A percentile compares a stretch with the other conserved stretches of the same genome.
phyloP scores from a whole-genome alignment of 35 echinoderm and acorn worm genomes.

The Apostichopus californicus region DNA sequence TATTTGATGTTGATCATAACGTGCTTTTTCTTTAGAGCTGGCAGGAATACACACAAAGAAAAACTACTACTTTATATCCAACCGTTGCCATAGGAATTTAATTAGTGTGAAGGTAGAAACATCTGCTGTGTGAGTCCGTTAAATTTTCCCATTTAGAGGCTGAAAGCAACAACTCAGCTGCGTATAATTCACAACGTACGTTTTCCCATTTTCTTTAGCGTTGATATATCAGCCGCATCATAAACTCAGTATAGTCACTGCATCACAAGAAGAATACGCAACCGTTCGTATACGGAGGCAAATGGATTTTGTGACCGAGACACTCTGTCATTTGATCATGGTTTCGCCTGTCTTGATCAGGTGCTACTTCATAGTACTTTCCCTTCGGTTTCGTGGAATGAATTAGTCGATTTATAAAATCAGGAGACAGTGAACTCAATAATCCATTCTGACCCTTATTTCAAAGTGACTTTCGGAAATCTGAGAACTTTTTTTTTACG shows the following conservation, averaged over 20 bases:
- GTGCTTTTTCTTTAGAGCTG: not conserved
- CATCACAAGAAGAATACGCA: not conserved
- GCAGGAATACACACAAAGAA: not conserved
- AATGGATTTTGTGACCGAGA: not conserved
- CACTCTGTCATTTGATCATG: not conserved
- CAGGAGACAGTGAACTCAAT: no score
- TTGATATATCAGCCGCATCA: not conserved
- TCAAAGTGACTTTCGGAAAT: no score
- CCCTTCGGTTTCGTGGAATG: no score
- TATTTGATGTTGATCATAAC: not conserved
- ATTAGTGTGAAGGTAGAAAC: conserved; percentile 39
- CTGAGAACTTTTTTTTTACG: no score
- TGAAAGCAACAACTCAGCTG: not conserved
- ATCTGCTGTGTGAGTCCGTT: conserved; percentile 16
- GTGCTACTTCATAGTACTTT: not conserved
- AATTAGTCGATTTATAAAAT: no score
- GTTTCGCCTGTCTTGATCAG: not conserved
- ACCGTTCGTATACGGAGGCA: not conserved
- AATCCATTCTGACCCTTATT: no score
- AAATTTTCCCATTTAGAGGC: conserved; percentile 40
- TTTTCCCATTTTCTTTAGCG: not conserved
- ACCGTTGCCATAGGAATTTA: conserved; percentile 60
- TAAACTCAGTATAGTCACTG: not conserved
- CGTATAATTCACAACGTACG: not conserved
- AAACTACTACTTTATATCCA: not conserved